Evolutionary conservation across 2,888 invertebrate genomes (phyloP), one percentile per base, ranked within the genome.

Genomic region (Drosophila rubida): DNA sequence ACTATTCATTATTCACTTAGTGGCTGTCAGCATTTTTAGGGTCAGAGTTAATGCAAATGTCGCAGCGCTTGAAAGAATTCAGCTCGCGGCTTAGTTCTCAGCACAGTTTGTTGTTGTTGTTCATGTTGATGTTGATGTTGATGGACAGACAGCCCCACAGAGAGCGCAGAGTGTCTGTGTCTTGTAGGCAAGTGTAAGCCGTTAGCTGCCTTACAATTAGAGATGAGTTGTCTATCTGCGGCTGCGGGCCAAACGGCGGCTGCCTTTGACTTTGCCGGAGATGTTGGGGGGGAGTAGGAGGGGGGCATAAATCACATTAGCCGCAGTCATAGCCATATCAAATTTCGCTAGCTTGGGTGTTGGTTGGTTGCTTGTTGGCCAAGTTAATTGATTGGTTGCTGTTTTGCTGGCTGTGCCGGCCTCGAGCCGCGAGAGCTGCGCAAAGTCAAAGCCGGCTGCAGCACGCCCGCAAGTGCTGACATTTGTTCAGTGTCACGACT

Each of bases 401-500:
- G 59, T 35, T 50, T 25, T 62, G 50, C 60, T 19, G 2, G 19
- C 19, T 19, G 19, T 45, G 53, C 49, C 49, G 65, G 65, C 75
- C 81, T 76, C 66, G 42, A 50, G 65, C 76, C 53, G 82, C 86
- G 79, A 86, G 80, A 78, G 19, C 19, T 19, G 19, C 19, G 19
- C 80, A 25, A 84, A 80, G 79, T 84, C 79, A 9, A 9, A 16
- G 41, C 41, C 19, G 19, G 5, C 51, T 58, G 55, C 61, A 58
- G 64, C 81, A 87, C 82, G 82, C 82, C 87, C 87, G 85, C 82
- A 87, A 82, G 85, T 82, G 82, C 82, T 82, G 82, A 82, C 87
- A 82, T 82, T 82, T 87, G 87, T 82, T 84, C 82, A 81, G 85
- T 82, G 82, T 87, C 82, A 82, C 87, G 87, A 85, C 87, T 81